Evolutionary conservation across 2,797 vertebrate genomes (phyloP).

Genomic region (Argentina silus): DNA sequence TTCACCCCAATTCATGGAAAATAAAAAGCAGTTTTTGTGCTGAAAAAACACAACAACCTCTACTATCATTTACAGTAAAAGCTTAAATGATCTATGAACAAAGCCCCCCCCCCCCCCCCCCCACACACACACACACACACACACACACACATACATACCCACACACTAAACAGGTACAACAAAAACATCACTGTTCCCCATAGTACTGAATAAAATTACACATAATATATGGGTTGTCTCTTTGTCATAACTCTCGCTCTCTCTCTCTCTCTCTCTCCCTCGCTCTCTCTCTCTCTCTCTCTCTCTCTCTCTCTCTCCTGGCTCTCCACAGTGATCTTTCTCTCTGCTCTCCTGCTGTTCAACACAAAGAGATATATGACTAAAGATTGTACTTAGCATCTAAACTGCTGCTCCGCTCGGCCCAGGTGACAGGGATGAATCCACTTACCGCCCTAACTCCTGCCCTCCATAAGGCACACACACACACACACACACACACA

Average conservation of each 20-base stretch:
- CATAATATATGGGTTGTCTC: conserved; percentile 45
- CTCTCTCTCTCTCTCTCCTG: conserved; percentile 1
- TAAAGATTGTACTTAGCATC: conserved; percentile 36
- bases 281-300: no score
- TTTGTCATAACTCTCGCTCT: conserved; percentile 50
- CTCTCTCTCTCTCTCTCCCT: background rate
- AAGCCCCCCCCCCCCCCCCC: no score
- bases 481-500: background rate
- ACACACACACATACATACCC: background rate
- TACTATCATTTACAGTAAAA: no score
- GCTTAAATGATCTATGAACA: conserved; percentile 50
- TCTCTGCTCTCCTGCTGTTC: conserved; percentile 19
- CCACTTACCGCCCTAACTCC: conserved; percentile 38
- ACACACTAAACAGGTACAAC: background rate
- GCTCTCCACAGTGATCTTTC: conserved; percentile 28
- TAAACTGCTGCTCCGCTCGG: conserved; percentile 6
- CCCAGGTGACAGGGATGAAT: conserved; percentile 53
- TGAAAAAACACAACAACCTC: conserved; percentile 2
- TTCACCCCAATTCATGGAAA: background rate
- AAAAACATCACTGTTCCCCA: conserved; percentile 37
- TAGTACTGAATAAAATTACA: conserved; percentile 52
- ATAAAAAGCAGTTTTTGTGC: background rate
- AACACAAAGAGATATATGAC: conserved; percentile 43
- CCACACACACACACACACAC: no score
- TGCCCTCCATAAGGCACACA: conserved; percentile 23